A percentile compares a stretch with the other conserved stretches of the same genome.
These are phyloP conservation scores for Gracilinanus agilis DNA, from an alignment of 2,113 vertebrate species.

Conservation along the genomic window DNA sequence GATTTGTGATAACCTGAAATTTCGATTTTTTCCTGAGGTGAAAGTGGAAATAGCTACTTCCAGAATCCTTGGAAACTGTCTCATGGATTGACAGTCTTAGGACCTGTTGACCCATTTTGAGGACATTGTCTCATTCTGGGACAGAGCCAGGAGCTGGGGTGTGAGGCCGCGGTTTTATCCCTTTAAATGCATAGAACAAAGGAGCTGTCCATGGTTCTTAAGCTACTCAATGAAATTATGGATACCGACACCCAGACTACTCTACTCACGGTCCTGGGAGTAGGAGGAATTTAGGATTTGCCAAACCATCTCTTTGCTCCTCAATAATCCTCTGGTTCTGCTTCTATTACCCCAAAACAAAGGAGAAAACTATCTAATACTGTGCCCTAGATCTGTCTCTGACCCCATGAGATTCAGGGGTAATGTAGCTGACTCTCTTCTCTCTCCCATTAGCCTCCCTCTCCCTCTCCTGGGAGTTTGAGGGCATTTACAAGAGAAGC, in stretches of 20 bases:
- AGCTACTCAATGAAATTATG: background rate
- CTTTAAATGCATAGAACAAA: background rate
- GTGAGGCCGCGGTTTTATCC: background rate
- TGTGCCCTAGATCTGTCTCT: background rate
- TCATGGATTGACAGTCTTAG: background rate
- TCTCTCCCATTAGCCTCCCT: background rate
- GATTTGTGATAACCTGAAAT: background rate
- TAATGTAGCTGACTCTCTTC: background rate
- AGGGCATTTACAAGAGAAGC: background rate
- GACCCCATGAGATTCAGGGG: background rate
- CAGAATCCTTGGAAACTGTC: background rate
- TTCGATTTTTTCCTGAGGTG: background rate
- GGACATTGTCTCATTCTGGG: background rate
- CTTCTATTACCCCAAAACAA: background rate
- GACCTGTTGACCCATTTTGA: background rate
- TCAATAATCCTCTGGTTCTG: background rate
- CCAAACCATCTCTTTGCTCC: background rate
- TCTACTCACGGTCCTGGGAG: background rate
- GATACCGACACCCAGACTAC: background rate
- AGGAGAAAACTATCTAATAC: background rate
- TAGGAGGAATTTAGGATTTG: background rate
- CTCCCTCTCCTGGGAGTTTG: background rate
- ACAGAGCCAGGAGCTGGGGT: background rate
- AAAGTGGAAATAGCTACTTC: background rate
- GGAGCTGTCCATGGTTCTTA: slow-evolving; percentile 56